Conservation (phyloP, 92 coral and sea anemone genomes). For the Heliopora coerulea region DNA sequence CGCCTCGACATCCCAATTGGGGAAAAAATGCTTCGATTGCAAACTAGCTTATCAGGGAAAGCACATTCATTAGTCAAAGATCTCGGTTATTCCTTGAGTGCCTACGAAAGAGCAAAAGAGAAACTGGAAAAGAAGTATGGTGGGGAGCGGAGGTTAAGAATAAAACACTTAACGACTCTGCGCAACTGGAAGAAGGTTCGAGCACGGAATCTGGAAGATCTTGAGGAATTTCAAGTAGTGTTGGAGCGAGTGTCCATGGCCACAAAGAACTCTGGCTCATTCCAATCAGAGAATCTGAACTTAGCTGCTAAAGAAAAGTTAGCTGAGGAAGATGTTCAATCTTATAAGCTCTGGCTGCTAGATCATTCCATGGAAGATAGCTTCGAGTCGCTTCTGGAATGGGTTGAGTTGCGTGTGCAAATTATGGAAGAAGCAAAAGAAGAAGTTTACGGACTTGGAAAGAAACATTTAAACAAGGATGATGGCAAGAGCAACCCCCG, state of each 20-base stretch:
- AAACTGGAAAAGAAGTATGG: slow-evolving; percentile 36
- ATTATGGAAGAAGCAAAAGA: slow-evolving; percentile 48
- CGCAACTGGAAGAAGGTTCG: slow-evolving; percentile 1
- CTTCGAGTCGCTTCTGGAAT: slow-evolving; percentile 28
- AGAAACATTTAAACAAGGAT: neutral
- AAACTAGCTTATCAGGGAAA: slow-evolving; percentile 52
- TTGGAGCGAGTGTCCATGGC: neutral
- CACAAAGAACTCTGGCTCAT: neutral
- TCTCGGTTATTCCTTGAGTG: slow-evolving; percentile 47
- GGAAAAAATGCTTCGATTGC: slow-evolving; percentile 45
- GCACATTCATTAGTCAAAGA: slow-evolving; percentile 50
- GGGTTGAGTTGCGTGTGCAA: slow-evolving; percentile 18
- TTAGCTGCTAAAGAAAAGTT: slow-evolving; percentile 54
- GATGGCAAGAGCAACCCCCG: neutral
- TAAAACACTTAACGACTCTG: neutral
- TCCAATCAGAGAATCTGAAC: slow-evolving; percentile 23
- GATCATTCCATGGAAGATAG: slow-evolving; percentile 47
- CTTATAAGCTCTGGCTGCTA: slow-evolving; percentile 50
- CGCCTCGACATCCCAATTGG: slow-evolving; percentile 22
- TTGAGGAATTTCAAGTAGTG: neutral
- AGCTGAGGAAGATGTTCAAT: slow-evolving; percentile 47
- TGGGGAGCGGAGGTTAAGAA: slow-evolving; percentile 12
- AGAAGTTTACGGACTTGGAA: neutral
- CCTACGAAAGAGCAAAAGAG: slow-evolving; percentile 50
- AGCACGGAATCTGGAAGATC: neutral